Evolutionary conservation across 1,140 invertebrate species (phyloP), one percentile per base, ranked within the genome.

Genomic region (Parasteatoda tepidariorum): DNA sequence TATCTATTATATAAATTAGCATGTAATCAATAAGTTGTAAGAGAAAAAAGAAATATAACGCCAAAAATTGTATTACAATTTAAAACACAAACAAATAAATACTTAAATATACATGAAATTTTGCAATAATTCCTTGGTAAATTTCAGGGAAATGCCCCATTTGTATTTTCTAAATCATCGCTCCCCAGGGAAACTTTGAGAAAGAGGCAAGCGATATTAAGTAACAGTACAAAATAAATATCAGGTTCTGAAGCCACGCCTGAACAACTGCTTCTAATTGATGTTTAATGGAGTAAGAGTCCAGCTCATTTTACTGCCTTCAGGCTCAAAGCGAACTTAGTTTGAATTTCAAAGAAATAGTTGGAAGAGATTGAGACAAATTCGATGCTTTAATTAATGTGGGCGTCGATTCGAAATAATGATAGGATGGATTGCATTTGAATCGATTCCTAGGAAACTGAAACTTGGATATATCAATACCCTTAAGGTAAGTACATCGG

Each of bases 201-300:
- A 48, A 48, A 18, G 38, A 48, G 18, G 9, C 38, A 18, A 9
- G 18, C 9, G 18, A 9, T 48, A 48, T 18, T 48, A 18, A 48
- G 18, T 48, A 9, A 48, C 9, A 2, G 38, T 13, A 48, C 38
- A 18, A 48, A 48, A 48, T 48, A 48, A 48, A 48, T 18, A 48
- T 48, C 18, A 48, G 38, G 38, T 13, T 13, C 9, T 18, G 11
- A 64, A 24, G 24, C 31, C 26, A 30, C 61, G 61, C 61, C 26
- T 31, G 61, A 64, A 64, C 61, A 64, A 64, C 61, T 64, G 61
- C n/a, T 64, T 64, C 24, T 64, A 64, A 64, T 64, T 64, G 61
- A 64, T 64, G 61, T 64, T 64, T 64, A 64, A 64, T 64, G 26
- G 61, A 64, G 61, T 64, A 48, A 48, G 61, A 30, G 61, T 26